Evolutionary conservation across 2,797 vertebrate species (phyloP), one percentile per base, ranked within the genome.

Genomic region (Erithacus rubecula): DNA sequence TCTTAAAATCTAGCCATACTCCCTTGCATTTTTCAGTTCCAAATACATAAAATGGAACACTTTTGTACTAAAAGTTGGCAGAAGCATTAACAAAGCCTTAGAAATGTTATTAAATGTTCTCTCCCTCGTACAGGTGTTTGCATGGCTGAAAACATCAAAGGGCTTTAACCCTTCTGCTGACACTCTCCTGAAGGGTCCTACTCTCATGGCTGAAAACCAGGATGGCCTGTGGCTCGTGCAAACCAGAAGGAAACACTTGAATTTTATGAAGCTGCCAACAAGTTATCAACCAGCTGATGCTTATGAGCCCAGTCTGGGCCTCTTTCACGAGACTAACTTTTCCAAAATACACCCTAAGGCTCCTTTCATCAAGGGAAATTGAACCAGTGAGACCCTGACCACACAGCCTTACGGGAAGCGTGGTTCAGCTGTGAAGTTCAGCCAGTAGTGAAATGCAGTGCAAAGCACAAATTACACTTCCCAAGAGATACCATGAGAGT

Each of bases 391-490:
- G 74, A 67, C 27, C 72, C 44, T 91, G 85, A 65, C 60, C 51
- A 60, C 37, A 32, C 0, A 1, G 64, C 34, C 60, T 59, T 83
- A 64, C 0, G 15, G 89, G 89, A 95, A 94, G 77, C 2, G 0
- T 37, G 58, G 36, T 75, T 84, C 90, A 81, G 68, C 87, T 71
- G 37, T 46, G 58, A 92, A 68, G 69, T 41, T 59, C 72, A 83
- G 87, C 89, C 92, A 89, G 79, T 19, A 89, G 65, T 55, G 72
- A 95, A 95, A 91, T 34, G 36, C 58, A 75, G 60, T 11, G 46
- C 76, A 81, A 86, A 93, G 59, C 34, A 86, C 88, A 84, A 95
- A 90, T 87, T 95, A 95, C 93, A 80, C 67, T 94, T 95, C 96
- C 95, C 96, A 89, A 67, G 94, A 96, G 91, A 95, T 68, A 93